Percentiles rank a stretch among this genome's conserved stretches.
These are phyloP conservation scores for Leucophenga maculata DNA, from an alignment of 2,888 invertebrate genomes.

Conservation along the genomic window DNA sequence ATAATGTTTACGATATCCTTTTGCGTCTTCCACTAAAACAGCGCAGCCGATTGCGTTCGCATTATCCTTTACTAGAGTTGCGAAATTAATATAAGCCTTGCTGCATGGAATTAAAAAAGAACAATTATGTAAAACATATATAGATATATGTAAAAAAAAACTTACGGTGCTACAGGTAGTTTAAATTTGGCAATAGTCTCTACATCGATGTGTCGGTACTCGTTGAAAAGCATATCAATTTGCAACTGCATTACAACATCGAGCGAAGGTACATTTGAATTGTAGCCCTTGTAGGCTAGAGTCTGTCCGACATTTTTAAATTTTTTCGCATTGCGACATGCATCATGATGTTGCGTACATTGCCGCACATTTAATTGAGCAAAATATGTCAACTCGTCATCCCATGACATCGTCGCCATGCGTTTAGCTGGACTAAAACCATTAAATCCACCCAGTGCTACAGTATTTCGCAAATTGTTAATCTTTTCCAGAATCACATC, in stretches of 20 bases:
- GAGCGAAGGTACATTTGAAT: background rate
- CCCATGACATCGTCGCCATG: constrained; percentile 18
- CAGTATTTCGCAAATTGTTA: constrained; percentile 26
- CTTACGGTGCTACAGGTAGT: too few relatives aligned
- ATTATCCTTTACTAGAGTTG: background rate
- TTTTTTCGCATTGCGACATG: background rate
- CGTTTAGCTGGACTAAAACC: constrained; percentile 19
- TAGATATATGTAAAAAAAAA: too few relatives aligned
- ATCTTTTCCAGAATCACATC: background rate
- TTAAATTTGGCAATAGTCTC: background rate
- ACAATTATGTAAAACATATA: too few relatives aligned
- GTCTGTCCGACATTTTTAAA: background rate
- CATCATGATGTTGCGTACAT: background rate
- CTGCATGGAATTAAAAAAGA: background rate
- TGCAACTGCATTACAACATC: background rate
- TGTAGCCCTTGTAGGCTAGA: constrained; percentile 5
- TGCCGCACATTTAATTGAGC: constrained; percentile 17
- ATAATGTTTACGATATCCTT: background rate
- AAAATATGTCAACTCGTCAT: constrained; percentile 11
- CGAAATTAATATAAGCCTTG: background rate
- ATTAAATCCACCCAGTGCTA: constrained; percentile 28
- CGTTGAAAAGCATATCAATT: background rate
- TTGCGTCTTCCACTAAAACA: background rate
- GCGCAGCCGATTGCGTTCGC: constrained; percentile 8
- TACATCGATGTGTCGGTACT: background rate